Evolutionary conservation across 2,797 vertebrate species (phyloP), one percentile per base, ranked within the genome.

Genomic region (Nasua narica): DNA sequence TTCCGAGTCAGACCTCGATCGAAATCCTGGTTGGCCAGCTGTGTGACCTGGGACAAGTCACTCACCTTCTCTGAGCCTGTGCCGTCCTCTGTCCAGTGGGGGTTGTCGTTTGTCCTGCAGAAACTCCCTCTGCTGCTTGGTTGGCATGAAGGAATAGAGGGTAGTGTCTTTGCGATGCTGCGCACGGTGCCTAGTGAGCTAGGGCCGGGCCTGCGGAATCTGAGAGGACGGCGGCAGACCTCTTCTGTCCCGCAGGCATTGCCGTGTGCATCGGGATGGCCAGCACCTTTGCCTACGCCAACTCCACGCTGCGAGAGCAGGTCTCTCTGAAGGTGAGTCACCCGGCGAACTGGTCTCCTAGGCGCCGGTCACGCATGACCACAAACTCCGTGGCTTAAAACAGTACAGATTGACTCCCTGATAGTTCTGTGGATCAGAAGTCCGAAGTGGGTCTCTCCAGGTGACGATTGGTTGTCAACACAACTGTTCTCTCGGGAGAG

Each of bases 241-340:
- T 16, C 23, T 27, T 95, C 87, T 97, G 65, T 90, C 95, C 97
- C 56, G 2, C 98, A 99, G 99, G 99, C 90, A 99, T 99, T 52
- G 99, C 99, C 2, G 99, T 99, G 91, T 99, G 99, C 96, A 99
- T 99, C 13, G 99, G 99, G 67, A 99, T 99, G 99, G 99, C 99
- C 98, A 99, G 99, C 98, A 99, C 99, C 0, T 99, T 99, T 2
- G 99, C 99, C 37, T 99, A 99, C 0, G 99, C 99, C 97, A 99
- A 99, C 98, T 99, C 99, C 32, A 99, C 99, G 0, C 99, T 99
- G 60, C 99, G 99, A 86, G 99, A 99, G 72, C 99, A 99, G 98
- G 99, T 99, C 35, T 99, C 99, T 43, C 98, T 99, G 96, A 99
- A 99, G 99, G 99, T 99, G 98, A 99, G 99, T 98, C 2, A 5